phyloP scores from a whole-genome alignment of 2,113 vertebrate species.

The Murina feae region DNA sequence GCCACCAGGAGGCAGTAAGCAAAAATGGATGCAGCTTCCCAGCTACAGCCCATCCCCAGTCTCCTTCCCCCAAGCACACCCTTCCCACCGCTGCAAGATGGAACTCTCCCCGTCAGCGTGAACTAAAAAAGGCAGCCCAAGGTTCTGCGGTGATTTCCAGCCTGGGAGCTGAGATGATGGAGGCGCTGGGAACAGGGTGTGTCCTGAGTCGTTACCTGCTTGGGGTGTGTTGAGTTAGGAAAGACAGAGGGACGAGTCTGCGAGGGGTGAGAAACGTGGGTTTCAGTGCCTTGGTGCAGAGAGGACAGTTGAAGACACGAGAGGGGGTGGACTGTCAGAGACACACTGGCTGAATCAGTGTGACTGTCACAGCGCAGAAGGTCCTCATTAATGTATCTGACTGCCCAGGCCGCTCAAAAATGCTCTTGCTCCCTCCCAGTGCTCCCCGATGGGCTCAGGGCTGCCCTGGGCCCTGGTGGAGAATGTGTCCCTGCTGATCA shows the following conservation, averaged over 20 bases:
- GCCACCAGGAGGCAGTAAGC: slow-evolving; percentile 58
- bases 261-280: not conserved
- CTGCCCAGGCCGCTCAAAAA: not conserved
- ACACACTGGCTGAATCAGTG: not conserved
- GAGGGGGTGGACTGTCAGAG: not conserved
- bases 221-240: not conserved
- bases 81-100: not conserved
- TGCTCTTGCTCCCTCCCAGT: not conserved
- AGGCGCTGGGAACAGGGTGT: not conserved
- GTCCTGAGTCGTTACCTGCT: not conserved
- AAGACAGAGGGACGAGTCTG: not conserved
- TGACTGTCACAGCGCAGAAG: not conserved
- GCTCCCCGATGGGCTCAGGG: not conserved
- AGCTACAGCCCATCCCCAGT: not conserved
- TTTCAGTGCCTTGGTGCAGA: not conserved
- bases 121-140: not conserved
- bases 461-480: not conserved
- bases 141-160: not conserved
- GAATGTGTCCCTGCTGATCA: not conserved
- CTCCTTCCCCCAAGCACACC: not conserved
- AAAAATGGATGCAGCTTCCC: not conserved
- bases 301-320: not conserved
- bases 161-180: not conserved
- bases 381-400: not conserved
- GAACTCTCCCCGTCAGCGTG: not conserved